These are phyloP conservation scores for Melanocharis versteri DNA, from an alignment of 2,113 vertebrate species.

Conservation along the genomic window DNA sequence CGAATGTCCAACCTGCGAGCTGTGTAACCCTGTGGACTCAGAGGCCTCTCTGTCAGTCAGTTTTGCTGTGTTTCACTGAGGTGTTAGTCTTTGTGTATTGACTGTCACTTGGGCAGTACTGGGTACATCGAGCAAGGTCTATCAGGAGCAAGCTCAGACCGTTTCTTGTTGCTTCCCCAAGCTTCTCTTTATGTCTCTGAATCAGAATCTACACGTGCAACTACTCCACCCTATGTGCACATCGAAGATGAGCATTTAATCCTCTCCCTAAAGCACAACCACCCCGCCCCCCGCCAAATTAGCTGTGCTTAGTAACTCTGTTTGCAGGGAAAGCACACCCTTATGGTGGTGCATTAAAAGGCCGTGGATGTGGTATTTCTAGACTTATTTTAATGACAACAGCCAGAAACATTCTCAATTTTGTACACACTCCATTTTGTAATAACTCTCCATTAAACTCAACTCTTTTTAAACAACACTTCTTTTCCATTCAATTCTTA, in stretches of 20 bases:
- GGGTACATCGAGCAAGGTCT: background rate
- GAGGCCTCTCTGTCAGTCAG: background rate
- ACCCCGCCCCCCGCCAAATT: background rate
- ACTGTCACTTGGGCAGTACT: background rate
- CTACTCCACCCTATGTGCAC: background rate
- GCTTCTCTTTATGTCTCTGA: background rate
- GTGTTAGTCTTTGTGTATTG: background rate
- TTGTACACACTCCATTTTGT: no score
- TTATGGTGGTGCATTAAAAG: background rate
- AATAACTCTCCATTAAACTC: background rate
- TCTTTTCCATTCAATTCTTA: background rate
- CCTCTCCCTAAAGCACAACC: background rate
- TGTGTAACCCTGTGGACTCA: background rate
- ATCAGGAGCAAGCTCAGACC: background rate
- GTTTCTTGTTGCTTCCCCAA: background rate
- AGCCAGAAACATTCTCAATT: background rate
- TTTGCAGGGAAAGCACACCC: background rate
- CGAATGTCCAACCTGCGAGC: no score
- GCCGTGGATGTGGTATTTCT: background rate
- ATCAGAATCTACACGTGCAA: background rate
- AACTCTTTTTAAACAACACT: background rate
- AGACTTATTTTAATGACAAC: background rate
- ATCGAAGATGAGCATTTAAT: background rate
- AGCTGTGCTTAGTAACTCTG: background rate
- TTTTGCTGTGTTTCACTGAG: background rate